Conservation (phyloP, 2,113 vertebrate genomes). For the Crypturellus undulatus region DNA sequence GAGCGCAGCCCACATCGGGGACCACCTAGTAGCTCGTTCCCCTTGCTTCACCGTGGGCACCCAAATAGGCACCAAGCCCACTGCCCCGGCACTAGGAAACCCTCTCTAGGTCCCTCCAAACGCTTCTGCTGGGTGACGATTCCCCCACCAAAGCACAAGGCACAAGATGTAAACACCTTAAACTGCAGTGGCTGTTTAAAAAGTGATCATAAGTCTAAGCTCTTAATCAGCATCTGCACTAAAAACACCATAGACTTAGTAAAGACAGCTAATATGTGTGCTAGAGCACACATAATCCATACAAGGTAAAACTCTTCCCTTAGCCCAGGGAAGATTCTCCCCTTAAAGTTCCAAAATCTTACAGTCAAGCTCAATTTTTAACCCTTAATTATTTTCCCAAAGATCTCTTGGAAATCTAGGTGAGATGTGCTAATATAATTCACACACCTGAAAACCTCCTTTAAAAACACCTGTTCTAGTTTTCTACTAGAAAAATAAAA, state of each 20-base stretch:
- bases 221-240: constrained; percentile 6
- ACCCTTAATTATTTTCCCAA: background rate
- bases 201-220: background rate
- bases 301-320: background rate
- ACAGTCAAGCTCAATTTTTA: background rate
- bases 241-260: background rate
- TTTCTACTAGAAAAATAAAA: background rate
- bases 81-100: background rate
- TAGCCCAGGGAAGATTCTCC: background rate
- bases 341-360: background rate
- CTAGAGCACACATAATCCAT: background rate
- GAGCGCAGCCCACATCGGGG: background rate
- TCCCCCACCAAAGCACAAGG: background rate
- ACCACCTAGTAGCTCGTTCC: background rate
- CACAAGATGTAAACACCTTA: background rate
- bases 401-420: background rate
- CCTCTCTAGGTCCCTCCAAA: background rate
- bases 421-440: background rate
- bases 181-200: background rate
- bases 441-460: background rate
- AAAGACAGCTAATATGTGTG: background rate
- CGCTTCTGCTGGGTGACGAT: background rate
- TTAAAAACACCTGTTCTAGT: background rate
- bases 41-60: background rate
- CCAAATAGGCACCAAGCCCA: fast-evolving